Evolutionary conservation across 2,113 vertebrate species (phyloP), one percentile per base, ranked within the genome.

Genomic region (Istiophorus platypterus): DNA sequence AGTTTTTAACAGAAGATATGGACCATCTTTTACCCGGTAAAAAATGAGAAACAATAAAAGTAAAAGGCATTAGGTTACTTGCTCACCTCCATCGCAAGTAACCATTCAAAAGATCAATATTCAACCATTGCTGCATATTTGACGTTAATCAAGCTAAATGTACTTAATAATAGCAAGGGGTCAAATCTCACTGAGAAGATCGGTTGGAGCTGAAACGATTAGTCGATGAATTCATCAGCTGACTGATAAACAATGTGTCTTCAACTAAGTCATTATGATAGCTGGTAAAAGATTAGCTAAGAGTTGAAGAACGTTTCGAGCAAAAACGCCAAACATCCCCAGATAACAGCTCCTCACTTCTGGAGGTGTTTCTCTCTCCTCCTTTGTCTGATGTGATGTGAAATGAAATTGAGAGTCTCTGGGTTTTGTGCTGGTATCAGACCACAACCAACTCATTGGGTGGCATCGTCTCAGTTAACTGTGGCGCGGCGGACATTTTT

Each of bases 51-150:
- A 71, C 4, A 7, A 17, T 7, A 3, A 13, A 37, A 62, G 3
- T 20, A 8, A 26, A 42, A 24, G 17, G 8, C 1, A 49, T 14
- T 22, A 13, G 8, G 20, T 26, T 42, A 24, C 6, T 45, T 45
- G 45, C 45, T n/a, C n/a, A n/a, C n/a, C n/a, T 56, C 14, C 13
- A 63, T 41, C 12, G 37, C 22, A 37, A 41, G 66, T 14, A 49
- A 61, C 29, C 59, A 34, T 64, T 72, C 26, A 58, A 68, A 54
- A 63, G 4, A 26, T 0, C 56, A 51, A 70, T 72, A 51, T 37
- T 49, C 47, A 11, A 12, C 39, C 74, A 66, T 74, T 71, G 24
- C 54, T 69, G 68, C 71, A 74, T 57, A 80, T 86, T 74, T 67
- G 24, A 47, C 18, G 47, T 39, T 57, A 69, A 75, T 58, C 15